Conservation (phyloP, 2,113 vertebrate genomes). For the Mirounga angustirostris region DNA sequence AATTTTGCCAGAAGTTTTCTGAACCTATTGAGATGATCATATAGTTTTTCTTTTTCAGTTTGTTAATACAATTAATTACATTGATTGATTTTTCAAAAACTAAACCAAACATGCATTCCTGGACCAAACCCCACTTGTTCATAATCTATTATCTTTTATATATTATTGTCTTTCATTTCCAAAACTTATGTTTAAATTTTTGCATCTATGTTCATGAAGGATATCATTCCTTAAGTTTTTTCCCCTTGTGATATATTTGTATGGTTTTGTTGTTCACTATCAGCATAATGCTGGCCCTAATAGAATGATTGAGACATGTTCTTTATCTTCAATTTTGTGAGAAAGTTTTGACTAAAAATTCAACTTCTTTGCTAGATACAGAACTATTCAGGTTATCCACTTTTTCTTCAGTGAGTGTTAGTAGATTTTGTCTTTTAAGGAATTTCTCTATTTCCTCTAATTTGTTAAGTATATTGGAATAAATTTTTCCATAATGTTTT, state of each 20-base stretch:
- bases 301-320: neutral
- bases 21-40: neutral
- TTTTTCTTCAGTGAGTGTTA: neutral
- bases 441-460: neutral
- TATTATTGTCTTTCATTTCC: neutral
- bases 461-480: neutral
- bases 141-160: neutral
- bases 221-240: neutral
- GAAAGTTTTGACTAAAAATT: neutral
- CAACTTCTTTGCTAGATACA: neutral
- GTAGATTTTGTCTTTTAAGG: neutral
- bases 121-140: neutral
- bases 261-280: neutral
- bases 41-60: neutral
- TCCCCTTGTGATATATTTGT: neutral
- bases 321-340: neutral
- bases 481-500: neutral
- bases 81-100: neutral
- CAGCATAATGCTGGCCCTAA: neutral
- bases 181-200: neutral
- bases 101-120: neutral
- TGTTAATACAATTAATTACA: neutral
- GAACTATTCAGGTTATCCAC: neutral
- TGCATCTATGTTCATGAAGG: neutral
- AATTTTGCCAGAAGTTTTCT: conserved; percentile 27